These are phyloP conservation scores for Cheilosia impressa DNA, from an alignment of 2,888 invertebrate genomes.

Conservation along the genomic window DNA sequence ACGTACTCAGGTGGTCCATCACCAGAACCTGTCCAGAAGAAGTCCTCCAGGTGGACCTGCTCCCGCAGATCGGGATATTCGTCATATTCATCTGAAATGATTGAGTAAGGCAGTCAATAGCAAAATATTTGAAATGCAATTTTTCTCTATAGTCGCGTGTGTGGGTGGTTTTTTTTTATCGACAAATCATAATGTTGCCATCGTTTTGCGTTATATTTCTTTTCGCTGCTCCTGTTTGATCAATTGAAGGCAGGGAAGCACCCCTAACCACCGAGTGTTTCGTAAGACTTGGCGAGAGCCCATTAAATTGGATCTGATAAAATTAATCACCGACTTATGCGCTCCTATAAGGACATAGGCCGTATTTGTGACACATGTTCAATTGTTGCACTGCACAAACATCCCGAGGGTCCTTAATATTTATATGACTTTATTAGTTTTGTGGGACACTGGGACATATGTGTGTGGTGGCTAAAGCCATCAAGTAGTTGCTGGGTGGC, in stretches of 20 bases:
- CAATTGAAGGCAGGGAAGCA: constrained; percentile 45
- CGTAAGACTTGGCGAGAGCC: background rate
- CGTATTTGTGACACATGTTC: constrained; percentile 59
- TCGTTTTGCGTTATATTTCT: constrained; percentile 45
- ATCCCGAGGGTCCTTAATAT: constrained; percentile 52
- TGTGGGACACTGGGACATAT: constrained; percentile 21
- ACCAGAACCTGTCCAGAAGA: constrained; percentile 95
- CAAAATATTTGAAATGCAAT: background rate
- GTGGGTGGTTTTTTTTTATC: constrained; percentile 32
- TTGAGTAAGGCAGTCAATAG: background rate
- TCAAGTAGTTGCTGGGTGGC: constrained; percentile 3
- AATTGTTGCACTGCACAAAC: constrained; percentile 42
- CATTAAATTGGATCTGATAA: constrained; percentile 57
- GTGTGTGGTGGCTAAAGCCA: constrained; percentile 24
- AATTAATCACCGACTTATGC: constrained; percentile 35
- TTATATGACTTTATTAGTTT: constrained; percentile 29
- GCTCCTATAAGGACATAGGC: constrained; percentile 16
- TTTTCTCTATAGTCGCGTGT: constrained; percentile 7
- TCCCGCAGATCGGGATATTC: constrained; percentile 81
- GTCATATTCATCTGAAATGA: constrained; percentile 79
- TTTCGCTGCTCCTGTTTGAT: constrained; percentile 57
- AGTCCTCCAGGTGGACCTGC: constrained; percentile 88
- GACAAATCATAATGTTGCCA: constrained; percentile 71
- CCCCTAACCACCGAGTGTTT: background rate
- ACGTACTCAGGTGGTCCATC: constrained; percentile 88